phyloP scores from a whole-genome alignment of 2,888 invertebrate genomes.

The Eustalomyia histrio region DNA sequence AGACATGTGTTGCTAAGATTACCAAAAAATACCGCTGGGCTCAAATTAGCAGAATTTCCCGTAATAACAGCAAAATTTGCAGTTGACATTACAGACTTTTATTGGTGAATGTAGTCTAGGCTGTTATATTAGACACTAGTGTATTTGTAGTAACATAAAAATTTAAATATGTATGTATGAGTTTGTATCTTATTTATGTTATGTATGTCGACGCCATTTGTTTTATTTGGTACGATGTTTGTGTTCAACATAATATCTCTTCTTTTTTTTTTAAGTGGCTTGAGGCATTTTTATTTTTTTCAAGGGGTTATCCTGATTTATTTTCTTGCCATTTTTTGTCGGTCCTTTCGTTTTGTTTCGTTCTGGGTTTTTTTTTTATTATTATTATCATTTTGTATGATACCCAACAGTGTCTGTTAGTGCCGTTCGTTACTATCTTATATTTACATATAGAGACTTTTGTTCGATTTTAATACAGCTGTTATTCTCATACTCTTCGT shows the following conservation, averaged over 20 bases:
- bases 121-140: background rate
- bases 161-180: background rate
- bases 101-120: no score
- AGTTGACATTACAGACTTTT: no score
- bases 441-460: background rate
- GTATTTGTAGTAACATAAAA: background rate
- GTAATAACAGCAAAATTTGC: no score
- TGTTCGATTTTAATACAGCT: background rate
- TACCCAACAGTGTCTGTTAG: constrained; percentile 45
- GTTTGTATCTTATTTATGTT: constrained; percentile 32
- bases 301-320: constrained; percentile 53
- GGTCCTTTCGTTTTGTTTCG: constrained; percentile 6
- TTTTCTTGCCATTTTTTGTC: constrained; percentile 22
- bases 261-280: constrained; percentile 41
- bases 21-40: no score
- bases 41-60: no score
- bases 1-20: no score
- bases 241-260: constrained; percentile 46
- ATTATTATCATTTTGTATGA: constrained; percentile 25
- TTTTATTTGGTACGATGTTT: constrained; percentile 47
- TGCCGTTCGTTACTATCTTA: constrained; percentile 48
- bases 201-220: constrained; percentile 58
- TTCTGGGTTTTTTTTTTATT: constrained; percentile 26
- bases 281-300: constrained; percentile 27
- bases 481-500: background rate